Percentiles rank a stretch among this genome's conserved stretches.
phyloP scores from a whole-genome alignment of 2,888 invertebrate genomes.

The Trissonchulus latispiculum region DNA sequence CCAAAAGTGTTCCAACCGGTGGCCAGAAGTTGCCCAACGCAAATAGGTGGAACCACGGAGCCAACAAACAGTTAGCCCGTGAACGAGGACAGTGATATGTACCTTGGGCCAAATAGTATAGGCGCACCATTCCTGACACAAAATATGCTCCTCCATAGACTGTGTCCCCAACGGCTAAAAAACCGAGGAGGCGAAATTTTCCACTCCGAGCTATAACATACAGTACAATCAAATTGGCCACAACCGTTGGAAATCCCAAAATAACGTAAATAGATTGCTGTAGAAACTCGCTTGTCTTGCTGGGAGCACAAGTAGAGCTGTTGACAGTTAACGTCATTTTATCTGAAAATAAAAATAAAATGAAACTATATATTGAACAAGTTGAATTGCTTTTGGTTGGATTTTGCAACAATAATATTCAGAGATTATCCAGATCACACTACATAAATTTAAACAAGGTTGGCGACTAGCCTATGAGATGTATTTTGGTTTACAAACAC shows the following conservation, averaged over 20 bases:
- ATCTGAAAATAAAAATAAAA: too few species aligned
- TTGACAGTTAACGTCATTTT: too few species aligned
- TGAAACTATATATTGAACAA: too few species aligned
- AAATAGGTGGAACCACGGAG: background rate
- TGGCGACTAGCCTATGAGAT: too few species aligned
- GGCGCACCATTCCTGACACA: background rate
- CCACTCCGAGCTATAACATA: background rate
- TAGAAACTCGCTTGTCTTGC: too few species aligned
- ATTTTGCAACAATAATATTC: too few species aligned
- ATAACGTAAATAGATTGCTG: background rate
- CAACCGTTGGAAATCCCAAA: background rate
- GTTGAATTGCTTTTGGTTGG: too few species aligned
- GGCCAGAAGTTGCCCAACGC: background rate
- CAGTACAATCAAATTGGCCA: background rate
- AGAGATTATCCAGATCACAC: too few species aligned
- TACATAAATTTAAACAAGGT: too few species aligned
- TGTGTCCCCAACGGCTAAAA: background rate
- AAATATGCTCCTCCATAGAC: background rate
- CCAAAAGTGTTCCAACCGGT: background rate
- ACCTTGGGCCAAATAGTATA: too few species aligned
- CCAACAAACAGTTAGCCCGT: background rate
- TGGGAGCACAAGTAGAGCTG: too few species aligned
- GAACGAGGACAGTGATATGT: background rate
- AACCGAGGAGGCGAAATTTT: background rate
- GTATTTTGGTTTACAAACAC: too few species aligned